A percentile compares a stretch with the other conserved stretches of the same genome.
Conservation (phyloP, 1,140 invertebrate species). For the Brevipalpus yothersi region DNA sequence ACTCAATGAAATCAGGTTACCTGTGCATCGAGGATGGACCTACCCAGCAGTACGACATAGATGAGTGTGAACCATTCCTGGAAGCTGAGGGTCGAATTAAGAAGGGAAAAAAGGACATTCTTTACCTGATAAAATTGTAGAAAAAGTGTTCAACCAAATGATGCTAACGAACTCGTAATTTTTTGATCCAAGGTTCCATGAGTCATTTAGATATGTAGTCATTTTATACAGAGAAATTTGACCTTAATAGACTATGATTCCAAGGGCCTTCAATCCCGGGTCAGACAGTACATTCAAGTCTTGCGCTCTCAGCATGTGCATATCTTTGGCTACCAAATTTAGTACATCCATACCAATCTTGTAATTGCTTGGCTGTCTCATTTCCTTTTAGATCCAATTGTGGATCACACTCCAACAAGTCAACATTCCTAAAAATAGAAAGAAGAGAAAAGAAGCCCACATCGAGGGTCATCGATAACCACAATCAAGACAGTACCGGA, state of each 20-base stretch:
- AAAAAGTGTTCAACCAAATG: neutral
- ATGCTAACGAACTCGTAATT: neutral
- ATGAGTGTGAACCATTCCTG: slow-evolving; percentile 84
- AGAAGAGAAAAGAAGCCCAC: neutral
- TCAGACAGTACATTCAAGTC: slow-evolving; percentile 60
- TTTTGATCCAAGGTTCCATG: neutral
- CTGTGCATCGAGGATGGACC: no score
- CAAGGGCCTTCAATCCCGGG: slow-evolving; percentile 79
- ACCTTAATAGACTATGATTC: slow-evolving; percentile 50
- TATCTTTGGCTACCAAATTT: slow-evolving; percentile 76
- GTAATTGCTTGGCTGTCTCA: slow-evolving; percentile 48
- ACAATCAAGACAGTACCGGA: neutral
- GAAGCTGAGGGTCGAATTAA: slow-evolving; percentile 87
- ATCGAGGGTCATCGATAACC: neutral
- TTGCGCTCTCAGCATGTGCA: slow-evolving; percentile 70
- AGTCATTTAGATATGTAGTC: slow-evolving; percentile 12
- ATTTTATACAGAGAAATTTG: slow-evolving; percentile 78
- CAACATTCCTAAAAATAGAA: slow-evolving; percentile 20
- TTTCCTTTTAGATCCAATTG: slow-evolving; percentile 79
- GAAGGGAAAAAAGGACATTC: slow-evolving; percentile 83
- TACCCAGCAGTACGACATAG: slow-evolving; percentile 89
- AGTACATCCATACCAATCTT: slow-evolving; percentile 53
- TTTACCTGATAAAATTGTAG: slow-evolving; percentile 34
- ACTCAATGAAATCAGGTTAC: no score
- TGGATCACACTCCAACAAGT: slow-evolving; percentile 75